Evolutionary conservation across 2,113 vertebrate genomes (phyloP), one percentile per base, ranked within the genome.

Genomic region (Pavo muticus): DNA sequence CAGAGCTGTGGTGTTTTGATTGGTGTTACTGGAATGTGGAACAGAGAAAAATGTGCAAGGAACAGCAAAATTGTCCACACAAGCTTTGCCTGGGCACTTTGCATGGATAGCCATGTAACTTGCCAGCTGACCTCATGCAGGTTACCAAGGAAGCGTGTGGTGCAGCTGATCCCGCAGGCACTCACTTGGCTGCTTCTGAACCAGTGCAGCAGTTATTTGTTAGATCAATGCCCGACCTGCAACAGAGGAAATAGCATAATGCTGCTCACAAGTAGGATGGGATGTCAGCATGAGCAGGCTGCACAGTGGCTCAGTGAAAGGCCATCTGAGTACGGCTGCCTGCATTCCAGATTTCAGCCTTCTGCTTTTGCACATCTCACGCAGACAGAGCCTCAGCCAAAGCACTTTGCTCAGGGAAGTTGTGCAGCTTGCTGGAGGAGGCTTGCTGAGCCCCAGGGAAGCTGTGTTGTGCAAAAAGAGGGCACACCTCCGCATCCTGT

Each of bases 281-380:
- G 21, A 2, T 0, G 14, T 4, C 39, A n/a, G 21, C 54, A 1
- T 13, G 2, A 25, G 4, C 54, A 75, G 52, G 23, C 27, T 23
- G 48, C 48, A 12, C 48, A 50, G 48, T 48, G 47, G 47, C 47
- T 48, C 47, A 48, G 47, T 25, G 48, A 25, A 25, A 50, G 48
- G 48, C 52, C 44, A 20, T 25, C 54, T 19, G 30, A 20, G 14
- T 32, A 7, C 21, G 10, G 37, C 25, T 6, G 48, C 37, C 5
- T 0, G 5, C 44, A 30, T 7, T 7, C 19, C 23, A 11, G 20
- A 5, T 20, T 13, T 8, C 65, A 32, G 61, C 48, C 63, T 79
- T 20, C 57, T 35, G 8, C 60, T 45, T 61, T 54, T 50, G 16
- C 67, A 24, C 16, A 3, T 2, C 0, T 0, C 8, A 5, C 0